Evolutionary conservation across 2,888 invertebrate species (phyloP).

Genomic region (Eubasilissa splendida): DNA sequence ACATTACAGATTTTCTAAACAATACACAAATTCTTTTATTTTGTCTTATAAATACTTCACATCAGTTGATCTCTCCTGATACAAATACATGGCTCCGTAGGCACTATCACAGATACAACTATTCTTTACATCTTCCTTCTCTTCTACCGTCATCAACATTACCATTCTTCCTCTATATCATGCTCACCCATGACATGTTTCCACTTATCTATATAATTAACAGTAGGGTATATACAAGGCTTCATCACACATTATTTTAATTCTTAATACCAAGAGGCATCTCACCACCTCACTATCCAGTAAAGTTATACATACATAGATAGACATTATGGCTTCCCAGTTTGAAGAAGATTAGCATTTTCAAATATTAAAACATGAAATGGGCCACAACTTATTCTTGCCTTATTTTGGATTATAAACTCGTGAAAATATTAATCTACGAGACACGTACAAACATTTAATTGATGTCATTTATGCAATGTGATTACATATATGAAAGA

Average conservation of each 20-base stretch:
- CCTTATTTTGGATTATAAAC: no score
- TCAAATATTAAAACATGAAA: no score
- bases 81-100: constrained; percentile 50
- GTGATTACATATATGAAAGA: no score
- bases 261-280: no score
- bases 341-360: no score
- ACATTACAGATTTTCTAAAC: constrained; percentile 18
- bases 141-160: constrained; percentile 7
- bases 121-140: constrained; percentile 26
- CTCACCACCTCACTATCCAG: no score
- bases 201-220: background rate
- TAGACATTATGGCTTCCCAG: no score
- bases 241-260: constrained; percentile 14
- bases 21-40: background rate
- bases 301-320: no score
- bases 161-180: background rate
- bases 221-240: constrained; percentile 13
- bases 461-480: no score
- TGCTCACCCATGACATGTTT: background rate
- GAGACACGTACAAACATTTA: no score
- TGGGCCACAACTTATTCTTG: no score
- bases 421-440: no score
- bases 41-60: constrained; percentile 36
- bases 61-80: constrained; percentile 37
- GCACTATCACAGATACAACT: constrained; percentile 59